Evolutionary conservation across 2,888 invertebrate genomes (phyloP).

Genomic region (Lasioglossum villosulum): DNA sequence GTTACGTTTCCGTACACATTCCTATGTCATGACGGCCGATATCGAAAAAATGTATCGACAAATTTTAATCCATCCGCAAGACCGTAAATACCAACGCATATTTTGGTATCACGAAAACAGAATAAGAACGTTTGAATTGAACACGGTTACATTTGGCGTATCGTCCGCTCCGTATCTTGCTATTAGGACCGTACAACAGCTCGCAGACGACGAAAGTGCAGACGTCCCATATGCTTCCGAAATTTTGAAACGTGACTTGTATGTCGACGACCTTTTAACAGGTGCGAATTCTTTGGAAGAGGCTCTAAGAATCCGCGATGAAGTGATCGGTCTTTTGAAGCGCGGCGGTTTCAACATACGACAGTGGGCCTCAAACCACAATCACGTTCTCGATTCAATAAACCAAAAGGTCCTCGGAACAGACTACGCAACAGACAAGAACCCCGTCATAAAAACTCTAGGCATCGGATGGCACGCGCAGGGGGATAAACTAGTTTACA

Average conservation of each 20-base stretch:
- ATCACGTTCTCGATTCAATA: not conserved
- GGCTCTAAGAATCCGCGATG: not conserved
- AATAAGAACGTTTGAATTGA: not conserved
- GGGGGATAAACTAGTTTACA: not conserved
- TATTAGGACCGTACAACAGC: not conserved
- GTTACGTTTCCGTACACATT: not conserved
- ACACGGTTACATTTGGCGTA: not conserved
- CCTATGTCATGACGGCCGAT: not conserved
- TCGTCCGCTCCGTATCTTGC: not conserved
- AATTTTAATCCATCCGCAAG: not conserved
- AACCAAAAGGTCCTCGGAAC: not conserved
- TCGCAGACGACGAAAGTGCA: not conserved
- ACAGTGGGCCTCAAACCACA: not conserved
- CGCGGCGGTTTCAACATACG: not conserved
- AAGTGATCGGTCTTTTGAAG: not conserved
- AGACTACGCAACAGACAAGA: not conserved
- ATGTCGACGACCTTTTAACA: not conserved
- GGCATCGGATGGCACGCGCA: not conserved
- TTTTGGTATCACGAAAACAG: not conserved
- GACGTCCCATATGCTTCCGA: not conserved
- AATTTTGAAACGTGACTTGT: not conserved
- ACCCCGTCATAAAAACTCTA: not conserved
- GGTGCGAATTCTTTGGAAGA: not conserved
- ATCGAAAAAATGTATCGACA: not conserved
- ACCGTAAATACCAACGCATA: not conserved